A percentile compares a stretch with the other conserved stretches of the same genome.
Conservation (phyloP, 2,888 invertebrate species). For the Chalcosyrphus nemorum region DNA sequence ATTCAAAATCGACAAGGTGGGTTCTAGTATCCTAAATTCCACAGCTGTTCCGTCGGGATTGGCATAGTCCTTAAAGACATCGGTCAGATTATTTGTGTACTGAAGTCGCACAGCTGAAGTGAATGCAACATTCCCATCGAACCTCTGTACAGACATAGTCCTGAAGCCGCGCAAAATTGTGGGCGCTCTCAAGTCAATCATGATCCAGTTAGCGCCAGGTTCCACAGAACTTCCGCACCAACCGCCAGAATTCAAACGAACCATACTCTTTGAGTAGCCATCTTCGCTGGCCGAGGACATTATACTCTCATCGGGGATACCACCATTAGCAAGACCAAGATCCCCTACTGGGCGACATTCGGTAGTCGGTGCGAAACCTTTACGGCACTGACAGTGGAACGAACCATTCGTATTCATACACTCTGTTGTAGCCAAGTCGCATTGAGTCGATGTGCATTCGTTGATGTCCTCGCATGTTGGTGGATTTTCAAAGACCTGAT, state of each 20-base stretch:
- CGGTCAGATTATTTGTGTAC: conserved; percentile 94
- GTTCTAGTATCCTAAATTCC: conserved; percentile 94
- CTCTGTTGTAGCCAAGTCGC: conserved; percentile 94
- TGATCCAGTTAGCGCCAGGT: conserved; percentile 94
- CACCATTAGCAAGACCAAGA: conserved; percentile 90
- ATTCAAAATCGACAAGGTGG: conserved; percentile 94
- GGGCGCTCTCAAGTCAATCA: conserved; percentile 93
- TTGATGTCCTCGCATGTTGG: conserved; percentile 96
- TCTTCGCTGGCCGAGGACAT: conserved; percentile 91
- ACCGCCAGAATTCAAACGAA: conserved; percentile 91
- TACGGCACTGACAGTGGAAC: conserved; percentile 93
- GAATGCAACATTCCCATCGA: conserved; percentile 92
- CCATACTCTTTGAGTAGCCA: conserved; percentile 91
- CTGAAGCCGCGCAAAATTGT: conserved; percentile 94
- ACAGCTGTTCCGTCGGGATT: conserved; percentile 96
- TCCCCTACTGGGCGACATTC: conserved; percentile 96
- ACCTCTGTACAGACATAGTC: conserved; percentile 92
- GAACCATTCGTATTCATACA: conserved; percentile 94
- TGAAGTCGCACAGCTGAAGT: conserved; percentile 93
- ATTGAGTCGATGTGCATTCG: conserved; percentile 94
- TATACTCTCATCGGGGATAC: conserved; percentile 94
- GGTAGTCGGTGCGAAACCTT: conserved; percentile 91
- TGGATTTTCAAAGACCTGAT: conserved; percentile 91
- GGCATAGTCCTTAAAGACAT: conserved; percentile 94
- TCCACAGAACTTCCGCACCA: conserved; percentile 95